Evolutionary conservation across 2,888 invertebrate genomes (phyloP), one percentile per base, ranked within the genome.

Genomic region (Cancer borealis): DNA sequence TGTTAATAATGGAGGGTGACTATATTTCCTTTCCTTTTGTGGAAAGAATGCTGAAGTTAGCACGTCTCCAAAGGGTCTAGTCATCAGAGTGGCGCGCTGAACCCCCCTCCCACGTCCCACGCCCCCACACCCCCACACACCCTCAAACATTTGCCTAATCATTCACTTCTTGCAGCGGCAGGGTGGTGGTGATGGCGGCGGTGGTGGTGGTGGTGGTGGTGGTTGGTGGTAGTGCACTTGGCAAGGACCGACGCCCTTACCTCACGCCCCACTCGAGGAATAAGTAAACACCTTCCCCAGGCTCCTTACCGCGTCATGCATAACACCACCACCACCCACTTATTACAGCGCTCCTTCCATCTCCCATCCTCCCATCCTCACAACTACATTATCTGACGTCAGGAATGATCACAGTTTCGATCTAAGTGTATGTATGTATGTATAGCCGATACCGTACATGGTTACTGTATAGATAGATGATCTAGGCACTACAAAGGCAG

Each of bases 211-310:
- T n/a, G 21, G 66, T 21, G 66, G 66, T 66, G 66, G 66, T 66
- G 66, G 30, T 8, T 14, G 79, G 79, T 10, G 79, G 79, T 30
- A 30, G 79, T 30, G 30, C 30, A 12, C 79, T 79, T 79, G 79
- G 79, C 79, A 79, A 79, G 79, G 79, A 26, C 79, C 79, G 12
- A 8, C 30, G 21, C 73, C 21, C 30, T 79, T 79, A 79, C 79
- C 79, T 79, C 79, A 79, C 26, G 79, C 79, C 79, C 79, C 79
- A 79, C 79, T 79, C 79, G 30, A 79, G 79, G 79, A 26, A 79
- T 79, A 30, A 79, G 30, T 30, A 30, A 79, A 79, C 79, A 79
- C 79, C 79, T 79, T 79, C 26, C 79, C 21, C 30, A 79, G 79
- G 79, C 79, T 79, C 79, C 26, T 30, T 30, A 21, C 66, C 66